Percentiles rank a stretch among this genome's conserved stretches.
Evolutionary conservation across 2,113 vertebrate genomes (phyloP).

Genomic region (Eclectus roratus): DNA sequence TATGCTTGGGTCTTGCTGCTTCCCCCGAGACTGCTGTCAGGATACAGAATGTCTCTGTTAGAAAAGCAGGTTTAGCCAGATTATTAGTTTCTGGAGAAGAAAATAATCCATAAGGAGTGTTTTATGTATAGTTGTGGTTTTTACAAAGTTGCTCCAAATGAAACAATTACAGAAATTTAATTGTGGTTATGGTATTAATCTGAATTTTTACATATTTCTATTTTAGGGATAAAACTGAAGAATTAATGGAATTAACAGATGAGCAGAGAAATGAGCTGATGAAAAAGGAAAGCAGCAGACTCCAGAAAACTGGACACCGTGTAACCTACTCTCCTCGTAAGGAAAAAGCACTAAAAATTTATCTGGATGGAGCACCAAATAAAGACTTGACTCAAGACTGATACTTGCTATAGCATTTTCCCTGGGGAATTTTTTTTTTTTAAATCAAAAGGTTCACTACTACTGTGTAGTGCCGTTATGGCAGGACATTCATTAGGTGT

Average conservation of each 20-base stretch:
- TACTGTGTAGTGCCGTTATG: conserved; percentile 79
- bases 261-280: conserved; percentile 95
- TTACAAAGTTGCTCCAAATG: neutral
- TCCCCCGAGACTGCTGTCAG: neutral
- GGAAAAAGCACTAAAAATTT: conserved; percentile 99
- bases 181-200: neutral
- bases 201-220: neutral
- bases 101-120: neutral
- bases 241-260: conserved; percentile 90
- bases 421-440: conserved; percentile 72
- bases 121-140: neutral
- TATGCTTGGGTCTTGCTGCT: neutral
- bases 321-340: conserved; percentile 98
- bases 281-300: conserved; percentile 98
- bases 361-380: conserved; percentile 93
- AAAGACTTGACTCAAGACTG: conserved; percentile 95
- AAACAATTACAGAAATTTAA: neutral
- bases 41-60: neutral
- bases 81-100: neutral
- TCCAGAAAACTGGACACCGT: conserved; percentile 95
- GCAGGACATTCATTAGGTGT: conserved; percentile 77
- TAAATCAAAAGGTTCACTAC: conserved; percentile 75
- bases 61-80: neutral
- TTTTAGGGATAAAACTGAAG: conserved; percentile 90
- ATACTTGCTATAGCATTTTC: conserved; percentile 74